Conservation (phyloP, 2,797 vertebrate genomes). For the Merluccius polli region DNA sequence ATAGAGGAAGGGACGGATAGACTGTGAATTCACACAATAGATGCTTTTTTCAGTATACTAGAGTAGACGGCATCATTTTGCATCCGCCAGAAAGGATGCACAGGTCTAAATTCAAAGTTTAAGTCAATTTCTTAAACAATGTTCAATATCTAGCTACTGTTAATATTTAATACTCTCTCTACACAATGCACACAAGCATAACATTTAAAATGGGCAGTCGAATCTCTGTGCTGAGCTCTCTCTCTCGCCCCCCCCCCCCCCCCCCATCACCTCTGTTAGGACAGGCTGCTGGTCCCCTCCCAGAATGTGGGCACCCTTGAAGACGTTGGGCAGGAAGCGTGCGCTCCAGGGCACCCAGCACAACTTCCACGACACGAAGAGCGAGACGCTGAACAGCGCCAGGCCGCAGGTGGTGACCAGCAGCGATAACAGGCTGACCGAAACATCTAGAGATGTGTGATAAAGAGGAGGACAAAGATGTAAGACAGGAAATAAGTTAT, state of each 20-base stretch:
- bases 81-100: not conserved
- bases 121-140: not conserved
- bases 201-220: not conserved
- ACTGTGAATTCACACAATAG: not conserved
- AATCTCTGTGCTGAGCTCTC: not conserved
- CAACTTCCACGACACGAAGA: slow-evolving; percentile 98
- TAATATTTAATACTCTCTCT: not conserved
- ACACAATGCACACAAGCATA: not conserved
- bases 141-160: not conserved
- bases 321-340: slow-evolving; percentile 79
- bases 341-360: slow-evolving; percentile 96
- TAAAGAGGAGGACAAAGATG: slow-evolving; percentile 43
- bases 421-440: slow-evolving; percentile 90
- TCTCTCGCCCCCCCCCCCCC: no score
- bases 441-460: slow-evolving; percentile 77
- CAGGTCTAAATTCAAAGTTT: not conserved
- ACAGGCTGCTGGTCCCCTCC: slow-evolving; percentile 82
- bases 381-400: slow-evolving; percentile 92
- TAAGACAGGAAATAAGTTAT: slow-evolving; percentile 24
- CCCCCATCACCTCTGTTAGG: slow-evolving; percentile 73
- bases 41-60: slow-evolving; percentile 1
- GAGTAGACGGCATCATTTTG: not conserved
- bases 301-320: slow-evolving; percentile 80
- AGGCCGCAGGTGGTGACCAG: slow-evolving; percentile 95
- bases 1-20: not conserved